Base-by-base conservation (phyloP, 2,113 vertebrate genomes). In the Gobiocypris rarus region DNA sequence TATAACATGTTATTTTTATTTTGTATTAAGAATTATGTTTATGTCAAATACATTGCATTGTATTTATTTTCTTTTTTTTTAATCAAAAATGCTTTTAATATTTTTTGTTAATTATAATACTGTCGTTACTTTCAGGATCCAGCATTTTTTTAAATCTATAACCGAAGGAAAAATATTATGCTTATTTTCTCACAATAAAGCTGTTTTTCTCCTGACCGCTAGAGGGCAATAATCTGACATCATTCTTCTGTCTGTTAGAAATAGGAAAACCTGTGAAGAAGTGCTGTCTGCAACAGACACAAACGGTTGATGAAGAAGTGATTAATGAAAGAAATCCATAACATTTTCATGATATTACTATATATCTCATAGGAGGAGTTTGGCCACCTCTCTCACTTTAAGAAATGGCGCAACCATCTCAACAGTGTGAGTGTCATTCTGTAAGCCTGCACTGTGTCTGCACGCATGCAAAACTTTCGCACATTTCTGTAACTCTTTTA, bases 341-440 rank as follows among this genome's bases (percentile, higher is more conserved):
- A n/a, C 14, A 15, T 41, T n/a, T n/a, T 58, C 15, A 80, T 80
- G 38, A 22, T 45, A 48, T 61, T 24, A 59, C 54, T n/a, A 6
- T 63, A 9, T 79, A 43, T 79, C n/a, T 28, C 43, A 48, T 67
- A 52, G 65, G 15, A 31, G 15, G 43, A 67, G 43, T 50, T 65
- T 50, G 61, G 45, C 73, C 59, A 48, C 38, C n/a, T 78, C 34
- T 78, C 24, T 43, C n/a, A 8, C 9, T 43, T 10, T 77, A 48
- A 50, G 24, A 80, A 67, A 75, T 80, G 77, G 41, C 77, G 41
- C 41, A 67, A n/a, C 9, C 59, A n/a, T 22, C 61, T 65, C 58
- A 80, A 50, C 77, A 67, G 15, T 80, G 77, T 80, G 43, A 80
- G 77, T 67, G 58, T 78, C 17, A 15, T 4, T 24, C 54, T 45